Conservation (phyloP, 92 coral and sea anemone genomes). For the Heteractis magnifica region DNA sequence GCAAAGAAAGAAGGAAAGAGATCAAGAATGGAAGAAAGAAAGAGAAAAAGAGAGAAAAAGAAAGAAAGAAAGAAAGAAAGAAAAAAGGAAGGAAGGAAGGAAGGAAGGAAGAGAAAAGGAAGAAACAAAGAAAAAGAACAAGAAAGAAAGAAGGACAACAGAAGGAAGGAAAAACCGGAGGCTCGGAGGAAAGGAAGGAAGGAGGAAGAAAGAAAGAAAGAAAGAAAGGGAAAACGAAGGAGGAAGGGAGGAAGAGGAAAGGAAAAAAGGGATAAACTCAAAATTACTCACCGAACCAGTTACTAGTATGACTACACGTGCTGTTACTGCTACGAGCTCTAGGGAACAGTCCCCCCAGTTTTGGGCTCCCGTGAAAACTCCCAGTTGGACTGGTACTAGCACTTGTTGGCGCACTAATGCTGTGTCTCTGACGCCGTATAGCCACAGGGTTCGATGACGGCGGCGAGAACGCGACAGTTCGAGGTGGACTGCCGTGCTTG, state of each 20-base stretch:
- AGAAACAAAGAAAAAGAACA: background rate
- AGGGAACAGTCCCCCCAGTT: conserved; percentile 68
- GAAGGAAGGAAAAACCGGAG: background rate
- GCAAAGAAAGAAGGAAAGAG: background rate
- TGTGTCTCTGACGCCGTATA: conserved; percentile 68
- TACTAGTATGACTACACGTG: conserved; percentile 80
- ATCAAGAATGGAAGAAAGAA: background rate
- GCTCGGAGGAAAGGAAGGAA: background rate
- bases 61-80: background rate
- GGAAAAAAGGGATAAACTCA: background rate
- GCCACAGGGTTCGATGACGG: conserved; percentile 87
- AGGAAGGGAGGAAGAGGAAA: background rate
- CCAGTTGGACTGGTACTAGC: conserved; percentile 95
- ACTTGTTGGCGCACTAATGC: conserved; percentile 93
- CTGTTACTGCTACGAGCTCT: conserved; percentile 78
- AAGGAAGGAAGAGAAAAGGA: background rate
- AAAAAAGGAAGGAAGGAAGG: background rate
- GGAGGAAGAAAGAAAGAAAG: background rate
- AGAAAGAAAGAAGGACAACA: background rate
- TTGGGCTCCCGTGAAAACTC: conserved; percentile 84
- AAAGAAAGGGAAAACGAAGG: background rate
- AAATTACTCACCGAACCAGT: conserved; percentile 82
- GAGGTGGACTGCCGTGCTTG: conserved; percentile 58
- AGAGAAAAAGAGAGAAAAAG: background rate
- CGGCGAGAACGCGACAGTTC: conserved; percentile 71